Evolutionary conservation across 2,888 invertebrate genomes (phyloP).

Genomic region (Horisme vitalbata): DNA sequence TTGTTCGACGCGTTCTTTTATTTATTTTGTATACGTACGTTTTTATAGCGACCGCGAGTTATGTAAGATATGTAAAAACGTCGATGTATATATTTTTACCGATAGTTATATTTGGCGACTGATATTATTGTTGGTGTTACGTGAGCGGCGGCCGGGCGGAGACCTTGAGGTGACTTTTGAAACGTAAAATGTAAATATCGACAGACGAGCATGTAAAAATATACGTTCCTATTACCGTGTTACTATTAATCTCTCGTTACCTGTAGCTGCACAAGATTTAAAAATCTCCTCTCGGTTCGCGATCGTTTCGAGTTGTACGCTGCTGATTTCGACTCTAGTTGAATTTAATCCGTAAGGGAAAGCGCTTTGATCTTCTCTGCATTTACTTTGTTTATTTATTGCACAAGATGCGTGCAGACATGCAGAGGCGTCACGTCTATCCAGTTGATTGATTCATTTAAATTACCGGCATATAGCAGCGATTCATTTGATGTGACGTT

Average conservation of each 20-base stretch:
- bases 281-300: conserved; percentile 15
- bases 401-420: conserved; percentile 43
- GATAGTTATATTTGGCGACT: conserved; percentile 33
- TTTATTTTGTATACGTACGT: conserved; percentile 50
- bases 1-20: conserved; percentile 55
- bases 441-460: conserved; percentile 40
- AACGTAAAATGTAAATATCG: conserved; percentile 32
- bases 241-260: conserved; percentile 11
- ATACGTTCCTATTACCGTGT: conserved; percentile 24
- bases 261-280: conserved; percentile 6
- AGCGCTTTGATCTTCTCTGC: conserved; percentile 53
- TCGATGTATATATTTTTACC: conserved; percentile 37
- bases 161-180: conserved; percentile 18
- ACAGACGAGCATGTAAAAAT: conserved; percentile 14
- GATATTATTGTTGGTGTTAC: conserved; percentile 29
- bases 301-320: conserved; percentile 23
- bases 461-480: conserved; percentile 34
- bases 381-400: conserved; percentile 54
- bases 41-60: conserved; percentile 25
- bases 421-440: conserved; percentile 45
- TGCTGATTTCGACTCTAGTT: conserved; percentile 42
- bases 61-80: conserved; percentile 25
- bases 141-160: conserved; percentile 16
- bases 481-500: conserved; percentile 49
- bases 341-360: conserved; percentile 45